phyloP scores from a whole-genome alignment of 2,797 vertebrate genomes.

The Selene dorsalis region DNA sequence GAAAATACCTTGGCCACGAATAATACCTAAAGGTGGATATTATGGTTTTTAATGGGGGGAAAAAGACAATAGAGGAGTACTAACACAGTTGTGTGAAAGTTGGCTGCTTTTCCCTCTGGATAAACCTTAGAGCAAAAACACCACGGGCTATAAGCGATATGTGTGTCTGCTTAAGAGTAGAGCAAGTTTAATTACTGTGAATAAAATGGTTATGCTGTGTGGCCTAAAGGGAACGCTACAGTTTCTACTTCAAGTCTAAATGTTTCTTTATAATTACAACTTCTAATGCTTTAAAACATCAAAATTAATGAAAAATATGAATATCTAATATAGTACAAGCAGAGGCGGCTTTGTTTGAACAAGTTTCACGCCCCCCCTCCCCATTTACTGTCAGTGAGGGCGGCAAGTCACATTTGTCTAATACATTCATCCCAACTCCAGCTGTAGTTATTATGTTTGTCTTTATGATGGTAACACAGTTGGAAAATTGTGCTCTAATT shows the following conservation, averaged over 20 bases:
- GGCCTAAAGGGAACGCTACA: constrained; percentile 72
- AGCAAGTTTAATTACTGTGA: constrained; percentile 78
- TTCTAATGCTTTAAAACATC: constrained; percentile 57
- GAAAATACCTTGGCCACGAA: background rate
- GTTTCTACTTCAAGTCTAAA: constrained; percentile 61
- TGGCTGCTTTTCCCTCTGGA: constrained; percentile 68
- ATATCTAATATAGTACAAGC: constrained; percentile 34
- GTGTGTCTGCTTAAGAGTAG: constrained; percentile 76
- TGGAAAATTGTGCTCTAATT: constrained; percentile 59
- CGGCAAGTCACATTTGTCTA: constrained; percentile 2
- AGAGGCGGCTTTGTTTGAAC: constrained; percentile 33
- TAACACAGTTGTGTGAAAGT: constrained; percentile 57
- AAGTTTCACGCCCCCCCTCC: constrained; percentile 11
- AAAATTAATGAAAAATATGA: constrained; percentile 39
- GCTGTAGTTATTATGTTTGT: constrained; percentile 17
- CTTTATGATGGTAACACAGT: constrained; percentile 53
- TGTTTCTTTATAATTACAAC: constrained; percentile 66
- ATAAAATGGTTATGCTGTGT: constrained; percentile 71
- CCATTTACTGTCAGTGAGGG: constrained; percentile 8
- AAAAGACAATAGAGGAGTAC: constrained; percentile 42
- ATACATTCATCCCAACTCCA: constrained; percentile 2
- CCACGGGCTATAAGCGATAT: constrained; percentile 70
- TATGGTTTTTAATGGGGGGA: constrained; percentile 20
- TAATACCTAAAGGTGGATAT: constrained; percentile 19
- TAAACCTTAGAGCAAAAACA: constrained; percentile 72